Evolutionary conservation across 1,140 invertebrate species (phyloP), one percentile per base, ranked within the genome.

Genomic region (Drosophila busckii): DNA sequence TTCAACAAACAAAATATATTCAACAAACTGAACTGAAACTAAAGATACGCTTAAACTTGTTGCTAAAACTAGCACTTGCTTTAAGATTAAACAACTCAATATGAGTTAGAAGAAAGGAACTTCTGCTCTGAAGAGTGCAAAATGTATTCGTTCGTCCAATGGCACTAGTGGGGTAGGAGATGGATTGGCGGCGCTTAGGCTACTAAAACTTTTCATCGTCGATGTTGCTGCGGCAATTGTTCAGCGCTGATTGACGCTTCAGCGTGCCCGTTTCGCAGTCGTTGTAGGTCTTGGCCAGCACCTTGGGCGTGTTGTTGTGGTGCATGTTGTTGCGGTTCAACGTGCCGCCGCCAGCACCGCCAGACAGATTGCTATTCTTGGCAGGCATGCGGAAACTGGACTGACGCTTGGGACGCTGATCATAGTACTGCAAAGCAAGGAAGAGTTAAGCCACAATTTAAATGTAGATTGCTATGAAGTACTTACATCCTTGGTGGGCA

Each of bases 251-350:
- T 78, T 95, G 94, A 25, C 94, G 88, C 70, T 94, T 93, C 26
- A 96, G 87, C 0, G 94, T 95, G 2, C 93, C 91, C 0, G 93
- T 92, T 70, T 95, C 94, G 60, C 93, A 94, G 44, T 95, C 94
- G 32, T 90, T 90, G n/a, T 83, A 87, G 9, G 69, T 86, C 42
- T 87, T 87, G 29, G 89, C 88, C 65, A 91, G 89, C 54, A 90
- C 92, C 78, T 92, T 93, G 19, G 91, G 92, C 62, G 91, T 92
- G 23, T 92, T 89, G 60, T 92, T 92, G 50, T 86, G 84, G 17
- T 91, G 89, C 26, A 90, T 87, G 54, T 92, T 92, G 54, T 90
- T 91, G 13, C 89, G 89, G 1, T 91, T 90, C 10, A 93, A 78
- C 3, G 90, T 88, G n/a, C 71, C 68, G 12, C 48, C 44, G 38